A percentile compares a stretch with the other conserved stretches of the same genome.
These are phyloP conservation scores for Phortica variegata DNA, from an alignment of 1,140 invertebrate species.

Conservation along the genomic window DNA sequence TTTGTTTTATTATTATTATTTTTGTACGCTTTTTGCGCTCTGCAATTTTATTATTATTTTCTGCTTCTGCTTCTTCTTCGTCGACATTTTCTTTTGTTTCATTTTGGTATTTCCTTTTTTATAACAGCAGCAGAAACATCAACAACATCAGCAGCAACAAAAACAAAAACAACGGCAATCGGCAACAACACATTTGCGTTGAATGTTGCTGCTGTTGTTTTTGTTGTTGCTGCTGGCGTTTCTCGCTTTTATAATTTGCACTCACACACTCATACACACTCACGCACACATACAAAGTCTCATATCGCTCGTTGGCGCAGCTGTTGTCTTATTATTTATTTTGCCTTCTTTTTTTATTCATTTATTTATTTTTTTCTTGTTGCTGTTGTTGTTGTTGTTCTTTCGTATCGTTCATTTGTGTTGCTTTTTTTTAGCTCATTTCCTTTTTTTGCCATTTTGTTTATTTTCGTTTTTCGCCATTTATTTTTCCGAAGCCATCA, in stretches of 20 bases:
- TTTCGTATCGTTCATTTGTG: constrained; percentile 9
- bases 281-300: constrained; percentile 1
- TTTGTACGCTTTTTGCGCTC: constrained; percentile 29
- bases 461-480: not conserved
- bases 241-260: constrained; percentile 31
- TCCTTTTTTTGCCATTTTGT: not conserved
- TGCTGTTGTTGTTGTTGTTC: constrained; percentile 14
- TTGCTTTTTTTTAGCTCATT: constrained; percentile 25
- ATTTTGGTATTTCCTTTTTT: constrained; percentile 23
- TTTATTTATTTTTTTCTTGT: constrained; percentile 29
- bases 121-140: constrained; percentile 3
- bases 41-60: no score
- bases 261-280: constrained; percentile 8
- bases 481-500: constrained; percentile 19
- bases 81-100: not conserved
- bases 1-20: constrained; percentile 50
- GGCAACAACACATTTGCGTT: no score
- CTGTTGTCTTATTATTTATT: constrained; percentile 43
- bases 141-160: not conserved
- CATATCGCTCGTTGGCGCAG: constrained; percentile 21
- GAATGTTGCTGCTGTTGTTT: no score
- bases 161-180: constrained; percentile 22
- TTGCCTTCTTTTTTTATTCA: constrained; percentile 19
- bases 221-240: no score
- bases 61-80: no score